Evolutionary conservation across 2,113 vertebrate genomes (phyloP).

Genomic region (Ptilonorhynchus violaceus): DNA sequence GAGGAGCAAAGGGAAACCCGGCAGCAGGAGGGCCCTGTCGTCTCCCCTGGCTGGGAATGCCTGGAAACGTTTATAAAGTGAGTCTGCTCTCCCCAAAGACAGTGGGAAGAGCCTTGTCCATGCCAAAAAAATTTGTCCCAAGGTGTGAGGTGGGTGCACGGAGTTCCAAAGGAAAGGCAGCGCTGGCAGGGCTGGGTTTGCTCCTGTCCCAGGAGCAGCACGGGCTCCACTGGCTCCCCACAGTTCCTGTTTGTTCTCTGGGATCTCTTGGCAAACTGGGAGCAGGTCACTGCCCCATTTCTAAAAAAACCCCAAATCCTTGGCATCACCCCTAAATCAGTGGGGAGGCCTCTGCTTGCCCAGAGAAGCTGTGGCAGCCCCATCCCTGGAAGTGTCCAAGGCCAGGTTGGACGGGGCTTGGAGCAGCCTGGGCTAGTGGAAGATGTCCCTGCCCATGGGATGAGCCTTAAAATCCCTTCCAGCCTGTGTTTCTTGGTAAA

Average conservation of each 20-base stretch:
- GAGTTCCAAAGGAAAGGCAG: not conserved
- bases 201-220: not conserved
- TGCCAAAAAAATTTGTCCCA: not conserved
- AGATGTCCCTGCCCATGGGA: not conserved
- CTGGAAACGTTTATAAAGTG: not conserved
- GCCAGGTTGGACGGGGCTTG: not conserved
- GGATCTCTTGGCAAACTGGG: not conserved
- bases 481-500: not conserved
- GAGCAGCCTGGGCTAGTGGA: not conserved
- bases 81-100: not conserved
- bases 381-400: not conserved
- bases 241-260: rapidly evolving
- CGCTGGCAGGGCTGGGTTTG: not conserved
- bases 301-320: not conserved
- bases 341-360: not conserved
- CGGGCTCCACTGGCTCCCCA: not conserved
- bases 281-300: not conserved
- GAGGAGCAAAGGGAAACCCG: not conserved
- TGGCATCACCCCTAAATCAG: not conserved
- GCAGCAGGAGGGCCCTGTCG: not conserved
- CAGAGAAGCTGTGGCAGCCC: not conserved
- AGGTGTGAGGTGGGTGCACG: not conserved
- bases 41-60: not conserved
- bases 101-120: not conserved
- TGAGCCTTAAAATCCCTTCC: not conserved